Evolutionary conservation across 2,797 vertebrate species (phyloP).

Genomic region (Pseudotriccus pelzelni): DNA sequence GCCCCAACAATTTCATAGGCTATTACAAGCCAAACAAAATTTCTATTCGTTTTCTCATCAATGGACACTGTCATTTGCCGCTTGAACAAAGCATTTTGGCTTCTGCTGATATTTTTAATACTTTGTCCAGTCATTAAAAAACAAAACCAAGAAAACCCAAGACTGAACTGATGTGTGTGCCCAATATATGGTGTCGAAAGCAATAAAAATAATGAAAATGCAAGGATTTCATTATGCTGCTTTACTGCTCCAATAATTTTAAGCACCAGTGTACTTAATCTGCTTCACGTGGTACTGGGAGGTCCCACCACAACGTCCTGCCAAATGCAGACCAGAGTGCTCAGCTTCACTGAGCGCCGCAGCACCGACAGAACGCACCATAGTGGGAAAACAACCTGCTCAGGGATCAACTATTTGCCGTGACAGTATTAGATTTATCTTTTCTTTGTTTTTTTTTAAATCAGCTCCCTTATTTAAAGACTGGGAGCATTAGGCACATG

Average conservation of each 20-base stretch:
- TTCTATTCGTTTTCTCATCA: not conserved
- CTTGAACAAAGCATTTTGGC: not conserved
- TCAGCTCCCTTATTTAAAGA: not conserved
- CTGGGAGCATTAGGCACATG: not conserved
- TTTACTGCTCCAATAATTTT: not conserved
- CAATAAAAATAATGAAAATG: not conserved
- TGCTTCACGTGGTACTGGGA: not conserved
- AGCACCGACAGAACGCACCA: accelerated
- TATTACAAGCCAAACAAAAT: not conserved
- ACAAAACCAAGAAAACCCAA: accelerated
- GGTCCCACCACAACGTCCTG: not conserved
- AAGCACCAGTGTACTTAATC: not conserved
- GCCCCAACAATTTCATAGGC: not conserved
- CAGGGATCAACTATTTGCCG: not conserved
- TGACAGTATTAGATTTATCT: accelerated
- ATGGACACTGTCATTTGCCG: not conserved
- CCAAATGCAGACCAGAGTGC: not conserved
- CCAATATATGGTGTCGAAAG: not conserved
- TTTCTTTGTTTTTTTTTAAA: not conserved
- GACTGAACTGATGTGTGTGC: not conserved
- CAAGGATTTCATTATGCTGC: not conserved
- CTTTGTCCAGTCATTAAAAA: not conserved
- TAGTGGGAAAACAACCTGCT: not conserved
- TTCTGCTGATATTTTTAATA: not conserved
- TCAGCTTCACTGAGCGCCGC: not conserved